A percentile compares a stretch with the other conserved stretches of the same genome.
These are phyloP conservation scores for Manis pentadactyla DNA, from an alignment of 2,797 vertebrate species.

Conservation along the genomic window DNA sequence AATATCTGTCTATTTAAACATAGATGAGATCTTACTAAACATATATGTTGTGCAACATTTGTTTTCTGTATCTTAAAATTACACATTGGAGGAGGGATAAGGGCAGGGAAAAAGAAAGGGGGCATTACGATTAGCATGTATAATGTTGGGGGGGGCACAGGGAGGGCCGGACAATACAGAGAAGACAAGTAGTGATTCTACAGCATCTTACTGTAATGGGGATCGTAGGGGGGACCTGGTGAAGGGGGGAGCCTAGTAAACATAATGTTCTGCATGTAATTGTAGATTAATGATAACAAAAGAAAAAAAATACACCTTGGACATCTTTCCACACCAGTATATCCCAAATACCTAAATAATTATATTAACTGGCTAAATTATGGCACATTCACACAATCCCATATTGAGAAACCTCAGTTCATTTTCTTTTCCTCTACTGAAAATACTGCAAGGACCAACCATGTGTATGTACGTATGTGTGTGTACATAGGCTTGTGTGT, in stretches of 20 bases:
- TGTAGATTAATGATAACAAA: no score
- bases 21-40: neutral
- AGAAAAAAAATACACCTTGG: neutral
- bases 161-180: no score
- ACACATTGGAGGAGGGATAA: neutral
- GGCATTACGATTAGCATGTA: no score
- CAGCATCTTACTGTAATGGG: no score
- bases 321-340: neutral
- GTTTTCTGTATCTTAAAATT: conserved; percentile 12
- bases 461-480: neutral
- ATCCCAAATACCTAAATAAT: neutral
- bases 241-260: no score
- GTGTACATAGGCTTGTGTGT: neutral
- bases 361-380: neutral
- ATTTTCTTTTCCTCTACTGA: neutral
- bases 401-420: neutral
- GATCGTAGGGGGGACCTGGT: no score
- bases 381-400: neutral
- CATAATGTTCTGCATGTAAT: no score
- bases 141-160: no score
- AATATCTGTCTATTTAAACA: neutral
- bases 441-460: neutral
- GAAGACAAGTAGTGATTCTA: no score
- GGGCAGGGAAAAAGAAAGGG: no score
- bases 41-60: neutral